Conservation (phyloP, 1,140 invertebrate species). For the Cepaea nemoralis region DNA sequence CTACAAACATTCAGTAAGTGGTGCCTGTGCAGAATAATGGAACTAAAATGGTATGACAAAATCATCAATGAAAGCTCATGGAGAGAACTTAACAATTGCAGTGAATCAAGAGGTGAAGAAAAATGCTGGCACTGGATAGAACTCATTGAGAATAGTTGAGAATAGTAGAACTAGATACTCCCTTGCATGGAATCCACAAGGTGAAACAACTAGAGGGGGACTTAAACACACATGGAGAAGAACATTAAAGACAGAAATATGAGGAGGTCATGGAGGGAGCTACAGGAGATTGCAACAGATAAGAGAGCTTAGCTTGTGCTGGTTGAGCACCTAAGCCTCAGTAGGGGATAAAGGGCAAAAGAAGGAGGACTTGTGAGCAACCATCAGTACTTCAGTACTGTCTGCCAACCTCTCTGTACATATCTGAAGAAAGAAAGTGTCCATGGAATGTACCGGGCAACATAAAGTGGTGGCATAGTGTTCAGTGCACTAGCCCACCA, state of each 20-base stretch:
- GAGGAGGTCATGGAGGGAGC: neutral
- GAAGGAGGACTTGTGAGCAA: conserved; percentile 86
- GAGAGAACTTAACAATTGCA: neutral
- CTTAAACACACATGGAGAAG: neutral
- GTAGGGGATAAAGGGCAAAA: no score
- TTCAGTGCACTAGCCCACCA: no score
- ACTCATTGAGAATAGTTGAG: no score
- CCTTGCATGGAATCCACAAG: neutral
- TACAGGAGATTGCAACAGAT: neutral
- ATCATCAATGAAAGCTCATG: neutral
- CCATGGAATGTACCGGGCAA: no score
- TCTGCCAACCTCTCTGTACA: conserved; percentile 80
- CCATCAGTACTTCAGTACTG: conserved; percentile 89
- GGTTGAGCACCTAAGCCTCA: no score
- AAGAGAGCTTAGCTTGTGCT: neutral
- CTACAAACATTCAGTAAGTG: no score
- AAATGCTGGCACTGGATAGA: neutral
- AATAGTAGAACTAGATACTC: no score
- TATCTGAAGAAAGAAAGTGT: conserved; percentile 74
- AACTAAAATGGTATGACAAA: neutral
- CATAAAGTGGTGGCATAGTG: no score
- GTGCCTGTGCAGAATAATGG: no score
- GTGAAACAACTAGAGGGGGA: neutral
- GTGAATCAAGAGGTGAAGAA: neutral
- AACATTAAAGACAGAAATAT: neutral